Conservation (phyloP, 1,140 invertebrate genomes). For the Diachasma alloeum region DNA sequence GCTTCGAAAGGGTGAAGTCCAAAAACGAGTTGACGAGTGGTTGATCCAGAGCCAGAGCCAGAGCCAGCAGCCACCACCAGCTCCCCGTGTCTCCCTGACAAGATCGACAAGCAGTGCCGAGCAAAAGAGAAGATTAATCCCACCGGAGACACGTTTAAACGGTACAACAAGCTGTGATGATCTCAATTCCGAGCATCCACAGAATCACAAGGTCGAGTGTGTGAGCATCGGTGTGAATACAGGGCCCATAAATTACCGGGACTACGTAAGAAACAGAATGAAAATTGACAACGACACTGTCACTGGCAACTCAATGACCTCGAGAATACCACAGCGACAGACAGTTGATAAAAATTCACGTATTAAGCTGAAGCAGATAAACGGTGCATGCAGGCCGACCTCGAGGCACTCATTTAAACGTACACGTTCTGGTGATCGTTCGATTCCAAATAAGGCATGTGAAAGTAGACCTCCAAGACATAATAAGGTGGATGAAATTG, state of each 20-base stretch:
- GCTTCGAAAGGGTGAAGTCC: constrained; percentile 50
- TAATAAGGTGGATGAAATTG: constrained; percentile 1
- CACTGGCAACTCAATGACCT: background rate
- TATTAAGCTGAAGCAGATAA: background rate
- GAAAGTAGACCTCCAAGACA: constrained; percentile 43
- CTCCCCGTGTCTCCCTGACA: constrained; percentile 37
- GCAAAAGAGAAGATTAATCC: constrained; percentile 40
- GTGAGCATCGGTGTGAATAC: constrained; percentile 19
- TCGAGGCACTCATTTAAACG: background rate
- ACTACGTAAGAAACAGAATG: background rate
- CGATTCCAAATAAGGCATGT: constrained; percentile 48
- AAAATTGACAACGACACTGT: background rate
- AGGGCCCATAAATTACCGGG: background rate
- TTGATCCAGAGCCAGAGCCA: constrained; percentile 50
- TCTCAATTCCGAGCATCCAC: constrained; percentile 39
- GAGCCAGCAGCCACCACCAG: constrained; percentile 38
- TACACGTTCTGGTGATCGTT: background rate
- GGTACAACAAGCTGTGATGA: constrained; percentile 51
- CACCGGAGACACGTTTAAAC: constrained; percentile 34
- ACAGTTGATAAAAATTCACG: background rate
- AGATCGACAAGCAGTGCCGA: constrained; percentile 53
- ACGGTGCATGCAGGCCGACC: background rate
- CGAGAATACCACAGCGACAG: constrained; percentile 9
- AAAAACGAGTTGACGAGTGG: constrained; percentile 54
- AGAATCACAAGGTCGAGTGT: constrained; percentile 26